These are phyloP conservation scores for Sycophila texana DNA, from an alignment of 2,888 invertebrate genomes.

Conservation along the genomic window DNA sequence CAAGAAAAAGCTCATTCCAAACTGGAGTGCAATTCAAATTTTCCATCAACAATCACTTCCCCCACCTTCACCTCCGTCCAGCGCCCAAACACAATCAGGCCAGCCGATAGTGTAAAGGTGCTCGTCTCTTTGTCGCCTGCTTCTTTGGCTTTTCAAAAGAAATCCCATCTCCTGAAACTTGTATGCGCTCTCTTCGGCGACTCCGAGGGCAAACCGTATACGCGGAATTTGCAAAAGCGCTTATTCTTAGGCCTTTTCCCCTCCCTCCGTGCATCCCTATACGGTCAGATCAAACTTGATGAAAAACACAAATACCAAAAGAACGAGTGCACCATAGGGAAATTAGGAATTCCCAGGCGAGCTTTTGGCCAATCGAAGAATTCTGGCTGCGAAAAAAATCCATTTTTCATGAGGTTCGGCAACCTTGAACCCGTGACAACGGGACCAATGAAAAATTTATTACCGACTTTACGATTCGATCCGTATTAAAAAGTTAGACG, in stretches of 20 bases:
- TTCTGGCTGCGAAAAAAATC: too few relatives aligned
- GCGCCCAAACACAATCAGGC: constrained; percentile 42
- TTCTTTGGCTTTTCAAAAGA: constrained; percentile 43
- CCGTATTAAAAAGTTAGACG: too few relatives aligned
- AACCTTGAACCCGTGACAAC: too few relatives aligned
- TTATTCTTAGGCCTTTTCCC: constrained; percentile 1
- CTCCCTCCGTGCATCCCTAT: too few relatives aligned
- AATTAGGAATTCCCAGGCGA: constrained; percentile 1
- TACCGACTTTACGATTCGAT: too few relatives aligned
- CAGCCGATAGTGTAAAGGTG: constrained; percentile 20
- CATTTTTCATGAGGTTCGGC: too few relatives aligned
- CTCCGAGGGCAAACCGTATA: constrained; percentile 17
- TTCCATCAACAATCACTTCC: constrained; percentile 49
- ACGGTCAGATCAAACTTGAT: constrained; percentile 21
- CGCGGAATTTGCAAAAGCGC: constrained; percentile 13
- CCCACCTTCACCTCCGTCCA: neutral
- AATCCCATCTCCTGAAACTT: constrained; percentile 47
- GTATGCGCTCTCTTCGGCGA: constrained; percentile 25
- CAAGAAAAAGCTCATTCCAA: constrained; percentile 50
- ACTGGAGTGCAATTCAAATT: constrained; percentile 51
- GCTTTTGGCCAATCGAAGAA: too few relatives aligned
- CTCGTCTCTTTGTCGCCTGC: constrained; percentile 36
- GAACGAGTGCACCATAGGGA: constrained; percentile 9
- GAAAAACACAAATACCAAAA: constrained; percentile 10
- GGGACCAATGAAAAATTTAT: too few relatives aligned